phyloP scores from a whole-genome alignment of 2,113 vertebrate species.

The Thinocorus orbignyianus region DNA sequence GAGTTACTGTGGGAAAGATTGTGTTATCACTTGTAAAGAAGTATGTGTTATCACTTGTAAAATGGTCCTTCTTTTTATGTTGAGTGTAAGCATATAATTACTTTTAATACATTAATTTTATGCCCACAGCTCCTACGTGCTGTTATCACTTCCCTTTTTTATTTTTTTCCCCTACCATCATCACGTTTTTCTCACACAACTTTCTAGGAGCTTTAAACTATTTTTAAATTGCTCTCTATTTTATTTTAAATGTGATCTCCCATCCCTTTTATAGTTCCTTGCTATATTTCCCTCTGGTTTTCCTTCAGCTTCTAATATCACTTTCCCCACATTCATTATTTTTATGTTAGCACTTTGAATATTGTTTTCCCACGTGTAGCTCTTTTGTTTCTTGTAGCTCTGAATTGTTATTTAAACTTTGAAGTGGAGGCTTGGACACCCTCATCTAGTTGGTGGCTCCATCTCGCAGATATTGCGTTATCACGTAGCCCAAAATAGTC shows the following conservation, averaged over 20 bases:
- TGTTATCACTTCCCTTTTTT: background rate
- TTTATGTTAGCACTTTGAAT: background rate
- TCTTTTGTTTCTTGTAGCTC: background rate
- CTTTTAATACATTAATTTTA: constrained; percentile 21
- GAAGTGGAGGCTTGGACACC: background rate
- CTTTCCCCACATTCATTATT: constrained; percentile 24
- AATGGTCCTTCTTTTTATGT: background rate
- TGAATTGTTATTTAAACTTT: background rate
- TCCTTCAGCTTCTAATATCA: constrained; percentile 28
- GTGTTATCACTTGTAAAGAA: background rate
- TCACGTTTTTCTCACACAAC: background rate
- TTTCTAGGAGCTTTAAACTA: constrained; percentile 7
- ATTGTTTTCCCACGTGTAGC: background rate
- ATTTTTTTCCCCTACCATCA: background rate
- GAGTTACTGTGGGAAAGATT: background rate
- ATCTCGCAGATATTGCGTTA: background rate
- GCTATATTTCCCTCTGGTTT: constrained; percentile 25
- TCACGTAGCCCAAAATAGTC: background rate
- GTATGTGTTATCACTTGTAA: background rate
- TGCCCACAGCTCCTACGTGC: background rate
- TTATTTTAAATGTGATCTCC: constrained; percentile 4
- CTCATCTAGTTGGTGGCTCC: background rate
- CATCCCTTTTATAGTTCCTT: background rate
- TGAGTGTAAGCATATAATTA: background rate
- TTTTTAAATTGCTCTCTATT: constrained; percentile 14